These are phyloP conservation scores for Drosophila heteroneura DNA, from an alignment of 2,888 invertebrate genomes.

Conservation along the genomic window DNA sequence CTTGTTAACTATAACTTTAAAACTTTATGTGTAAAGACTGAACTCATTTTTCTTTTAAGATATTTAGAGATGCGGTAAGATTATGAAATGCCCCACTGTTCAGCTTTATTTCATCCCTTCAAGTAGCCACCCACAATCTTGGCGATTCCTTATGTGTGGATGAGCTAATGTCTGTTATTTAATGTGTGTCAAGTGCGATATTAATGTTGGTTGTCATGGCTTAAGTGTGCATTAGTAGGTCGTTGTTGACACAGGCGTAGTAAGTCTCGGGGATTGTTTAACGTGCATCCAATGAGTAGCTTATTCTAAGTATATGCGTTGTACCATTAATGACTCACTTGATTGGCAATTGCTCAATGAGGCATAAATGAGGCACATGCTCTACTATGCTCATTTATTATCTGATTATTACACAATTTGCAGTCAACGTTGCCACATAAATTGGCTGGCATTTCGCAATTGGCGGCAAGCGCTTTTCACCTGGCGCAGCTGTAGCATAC, in stretches of 20 bases:
- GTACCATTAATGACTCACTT: slow-evolving; percentile 61
- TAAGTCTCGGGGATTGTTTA: slow-evolving; percentile 19
- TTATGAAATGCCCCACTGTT: neutral
- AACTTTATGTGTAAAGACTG: neutral
- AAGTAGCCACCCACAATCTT: neutral
- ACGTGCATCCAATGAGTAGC: neutral
- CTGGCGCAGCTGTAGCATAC: slow-evolving; percentile 62
- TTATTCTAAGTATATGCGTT: slow-evolving; percentile 3
- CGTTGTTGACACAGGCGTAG: slow-evolving; percentile 2
- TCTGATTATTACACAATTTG: slow-evolving; percentile 73
- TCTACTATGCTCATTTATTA: slow-evolving; percentile 66
- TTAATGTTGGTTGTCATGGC: slow-evolving; percentile 67
- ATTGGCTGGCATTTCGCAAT: slow-evolving; percentile 68
- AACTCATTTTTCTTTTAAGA: neutral
- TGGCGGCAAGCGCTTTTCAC: slow-evolving; percentile 52
- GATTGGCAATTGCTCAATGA: slow-evolving; percentile 65
- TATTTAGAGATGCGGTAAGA: neutral
- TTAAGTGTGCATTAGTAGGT: slow-evolving; percentile 67
- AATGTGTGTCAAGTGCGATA: slow-evolving; percentile 75
- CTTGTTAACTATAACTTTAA: neutral
- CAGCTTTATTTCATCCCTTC: neutral
- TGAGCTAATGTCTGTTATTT: slow-evolving; percentile 34
- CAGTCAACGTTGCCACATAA: slow-evolving; percentile 36
- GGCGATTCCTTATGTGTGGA: slow-evolving; percentile 6
- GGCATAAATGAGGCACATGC: slow-evolving; percentile 71